Base-by-base conservation (phyloP, 2,113 vertebrate genomes). In the Lepidothrix coronata region DNA sequence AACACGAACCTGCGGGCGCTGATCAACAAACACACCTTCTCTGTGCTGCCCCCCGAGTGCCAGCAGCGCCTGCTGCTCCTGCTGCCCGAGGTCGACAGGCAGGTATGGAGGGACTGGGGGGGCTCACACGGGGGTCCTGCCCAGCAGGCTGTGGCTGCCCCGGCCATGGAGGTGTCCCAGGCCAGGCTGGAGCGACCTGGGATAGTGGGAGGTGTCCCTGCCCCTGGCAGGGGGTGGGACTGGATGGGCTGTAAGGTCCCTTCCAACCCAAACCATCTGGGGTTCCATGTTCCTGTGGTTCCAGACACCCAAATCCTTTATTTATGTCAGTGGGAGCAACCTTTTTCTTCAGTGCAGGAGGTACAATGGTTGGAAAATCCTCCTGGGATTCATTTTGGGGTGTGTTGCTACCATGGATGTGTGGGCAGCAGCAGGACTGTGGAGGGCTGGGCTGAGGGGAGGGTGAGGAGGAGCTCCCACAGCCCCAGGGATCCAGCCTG, bases 21-120 rank as follows among this genome's bases (percentile, higher is more conserved):
- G 88, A 99, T 99, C 96, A 99, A 99, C 97, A 99, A 99, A 84
- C 99, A 99, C 94, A 99, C 98, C 0, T 99, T 99, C 98, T 99
- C 98, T 0, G 95, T 98, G 54, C 97, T 99, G 91, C 99, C 99
- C 2, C 48, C 97, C 0, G 99, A 99, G 9, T 98, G 99, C 94
- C 99, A 99, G 70, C 99, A 99, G 93, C 98, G 98, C 82, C 98
- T 99, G 57, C 98, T 99, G 62, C 97, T 98, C 62, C 98, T 99
- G 15, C 98, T 99, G 70, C 99, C 99, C 2, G 99, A 99, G 92
- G 99, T 99, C 44, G 99, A 99, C 98, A 98, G 98, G 62, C 99
- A 99, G 99, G 99, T 99, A 37, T 1, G 9, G 44, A 37, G 57
- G 13, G 33, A 8, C 39, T 39, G 39, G 39, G 39, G 39, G 22